These are phyloP conservation scores for Eupristina koningsbergeri DNA, from an alignment of 1,140 invertebrate genomes.

Conservation along the genomic window DNA sequence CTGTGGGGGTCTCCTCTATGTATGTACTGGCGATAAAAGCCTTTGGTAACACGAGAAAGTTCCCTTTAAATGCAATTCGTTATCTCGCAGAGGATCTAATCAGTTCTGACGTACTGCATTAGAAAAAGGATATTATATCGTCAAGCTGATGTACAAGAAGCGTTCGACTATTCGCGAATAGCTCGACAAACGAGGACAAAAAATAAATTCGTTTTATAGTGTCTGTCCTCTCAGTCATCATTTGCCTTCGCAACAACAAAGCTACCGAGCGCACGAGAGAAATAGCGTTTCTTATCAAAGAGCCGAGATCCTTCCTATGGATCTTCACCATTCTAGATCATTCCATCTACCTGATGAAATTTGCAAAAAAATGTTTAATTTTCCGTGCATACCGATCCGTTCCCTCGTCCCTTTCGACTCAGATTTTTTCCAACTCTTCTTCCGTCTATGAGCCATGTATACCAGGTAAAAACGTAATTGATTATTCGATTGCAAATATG, in stretches of 20 bases:
- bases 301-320: not conserved
- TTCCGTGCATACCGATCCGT: not conserved
- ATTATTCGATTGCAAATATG: not conserved
- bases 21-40: not conserved
- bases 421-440: not conserved
- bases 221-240: constrained; percentile 19
- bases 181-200: not conserved
- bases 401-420: not conserved
- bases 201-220: not conserved
- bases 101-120: not conserved
- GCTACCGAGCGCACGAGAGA: constrained; percentile 1
- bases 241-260: constrained; percentile 25
- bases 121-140: not conserved
- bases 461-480: not conserved
- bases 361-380: not conserved
- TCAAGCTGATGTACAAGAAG: not conserved
- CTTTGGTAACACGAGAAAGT: not conserved
- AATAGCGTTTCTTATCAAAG: not conserved
- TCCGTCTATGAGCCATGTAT: not conserved
- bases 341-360: not conserved
- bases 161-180: not conserved
- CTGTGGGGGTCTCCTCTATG: no score
- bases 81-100: not conserved
- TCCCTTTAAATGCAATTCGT: not conserved
- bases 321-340: not conserved